These are phyloP conservation scores for Chrysolina oricalcia DNA, from an alignment of 2,888 invertebrate species.

Conservation along the genomic window DNA sequence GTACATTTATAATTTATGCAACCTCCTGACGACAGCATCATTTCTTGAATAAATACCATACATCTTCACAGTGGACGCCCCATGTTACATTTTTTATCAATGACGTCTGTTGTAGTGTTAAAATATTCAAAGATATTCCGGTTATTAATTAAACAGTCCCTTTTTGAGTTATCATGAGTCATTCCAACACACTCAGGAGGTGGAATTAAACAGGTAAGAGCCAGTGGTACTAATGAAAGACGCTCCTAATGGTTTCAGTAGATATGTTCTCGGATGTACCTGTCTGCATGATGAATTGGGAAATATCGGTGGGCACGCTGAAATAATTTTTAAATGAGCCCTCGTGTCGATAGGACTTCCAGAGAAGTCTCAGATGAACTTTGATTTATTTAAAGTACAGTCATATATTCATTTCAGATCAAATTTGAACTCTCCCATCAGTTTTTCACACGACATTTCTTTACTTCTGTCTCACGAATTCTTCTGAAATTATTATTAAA, in stretches of 20 bases:
- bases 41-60: conserved; percentile 65
- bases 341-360: too few relatives aligned
- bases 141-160: conserved; percentile 65
- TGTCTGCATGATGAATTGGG: background rate
- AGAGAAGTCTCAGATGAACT: too few relatives aligned
- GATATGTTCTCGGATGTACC: conserved; percentile 2
- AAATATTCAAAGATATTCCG: conserved; percentile 66
- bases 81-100: conserved; percentile 65
- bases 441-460: too few relatives aligned
- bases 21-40: conserved; percentile 59
- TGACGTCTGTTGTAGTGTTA: conserved; percentile 65
- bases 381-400: too few relatives aligned
- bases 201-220: conserved; percentile 59
- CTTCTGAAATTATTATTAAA: too few relatives aligned
- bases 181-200: conserved; percentile 53
- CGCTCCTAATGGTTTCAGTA: conserved; percentile 1
- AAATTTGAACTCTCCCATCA: too few relatives aligned
- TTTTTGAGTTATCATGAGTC: conserved; percentile 62
- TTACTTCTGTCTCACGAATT: too few relatives aligned
- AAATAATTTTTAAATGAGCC: background rate
- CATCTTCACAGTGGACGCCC: conserved; percentile 59
- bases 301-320: background rate
- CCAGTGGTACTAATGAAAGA: conserved; percentile 40
- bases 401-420: too few relatives aligned
- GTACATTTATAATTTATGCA: conserved; percentile 58